Evolutionary conservation across 2,113 vertebrate genomes (phyloP).

Genomic region (Nesogale talazaci): DNA sequence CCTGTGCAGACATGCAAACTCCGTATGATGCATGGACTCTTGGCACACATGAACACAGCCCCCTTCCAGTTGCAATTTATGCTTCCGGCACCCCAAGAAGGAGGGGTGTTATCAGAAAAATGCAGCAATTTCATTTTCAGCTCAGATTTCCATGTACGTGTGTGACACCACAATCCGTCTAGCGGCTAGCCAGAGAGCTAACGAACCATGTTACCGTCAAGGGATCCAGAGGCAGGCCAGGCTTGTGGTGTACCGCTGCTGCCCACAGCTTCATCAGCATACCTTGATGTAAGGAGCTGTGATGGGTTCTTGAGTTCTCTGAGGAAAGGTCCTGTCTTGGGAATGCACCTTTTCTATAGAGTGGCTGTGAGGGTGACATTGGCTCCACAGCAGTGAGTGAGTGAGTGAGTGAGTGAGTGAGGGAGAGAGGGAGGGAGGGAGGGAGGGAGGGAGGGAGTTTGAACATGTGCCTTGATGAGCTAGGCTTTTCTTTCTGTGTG

Average conservation of each 20-base stretch:
- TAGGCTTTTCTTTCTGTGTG: not conserved
- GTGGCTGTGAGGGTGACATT: no score
- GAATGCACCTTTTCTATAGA: no score
- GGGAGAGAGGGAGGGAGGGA: no score
- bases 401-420: no score
- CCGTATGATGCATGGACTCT: not conserved
- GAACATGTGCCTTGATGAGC: no score
- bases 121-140: not conserved
- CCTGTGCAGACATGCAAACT: not conserved
- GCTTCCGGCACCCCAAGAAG: not conserved
- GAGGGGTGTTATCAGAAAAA: not conserved
- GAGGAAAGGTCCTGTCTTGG: not conserved
- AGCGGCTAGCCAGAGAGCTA: not conserved
- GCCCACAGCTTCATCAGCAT: not conserved
- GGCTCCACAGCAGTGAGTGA: no score
- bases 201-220: not conserved
- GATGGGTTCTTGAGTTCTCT: not conserved
- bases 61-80: not conserved
- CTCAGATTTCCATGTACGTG: not conserved
- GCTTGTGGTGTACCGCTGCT: not conserved
- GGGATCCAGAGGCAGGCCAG: not conserved
- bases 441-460: no score
- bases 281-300: not conserved
- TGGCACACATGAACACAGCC: not conserved
- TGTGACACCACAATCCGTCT: slow-evolving; percentile 7